Evolutionary conservation across 2,113 vertebrate species (phyloP).

Genomic region (Isurus oxyrinchus): DNA sequence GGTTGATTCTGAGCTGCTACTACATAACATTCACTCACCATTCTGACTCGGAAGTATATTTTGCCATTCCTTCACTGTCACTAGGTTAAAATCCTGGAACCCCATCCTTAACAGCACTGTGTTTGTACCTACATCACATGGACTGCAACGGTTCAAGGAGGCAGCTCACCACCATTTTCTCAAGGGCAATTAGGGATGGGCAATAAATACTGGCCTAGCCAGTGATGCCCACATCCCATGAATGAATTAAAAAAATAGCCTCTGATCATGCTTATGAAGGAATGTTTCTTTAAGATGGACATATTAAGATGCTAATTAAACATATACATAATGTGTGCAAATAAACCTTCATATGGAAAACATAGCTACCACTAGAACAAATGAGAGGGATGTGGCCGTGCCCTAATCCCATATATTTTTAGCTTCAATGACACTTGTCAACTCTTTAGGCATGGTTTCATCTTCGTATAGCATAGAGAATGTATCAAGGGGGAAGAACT

Average conservation of each 20-base stretch:
- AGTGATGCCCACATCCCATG: too few species aligned
- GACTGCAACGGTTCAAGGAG: too few species aligned
- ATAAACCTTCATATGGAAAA: background rate
- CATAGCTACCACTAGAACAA: background rate
- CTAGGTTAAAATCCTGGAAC: too few species aligned
- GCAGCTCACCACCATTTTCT: too few species aligned
- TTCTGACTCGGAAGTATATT: too few species aligned
- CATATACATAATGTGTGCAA: background rate
- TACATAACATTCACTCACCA: background rate
- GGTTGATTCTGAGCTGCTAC: background rate
- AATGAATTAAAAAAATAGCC: too few species aligned
- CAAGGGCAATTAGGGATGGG: too few species aligned
- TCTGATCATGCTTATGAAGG: background rate
- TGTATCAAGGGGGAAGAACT: background rate
- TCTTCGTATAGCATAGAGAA: background rate
- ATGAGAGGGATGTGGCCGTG: background rate
- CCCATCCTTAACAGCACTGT: too few species aligned
- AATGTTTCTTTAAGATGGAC: background rate
- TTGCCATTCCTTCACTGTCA: too few species aligned
- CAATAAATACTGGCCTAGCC: too few species aligned
- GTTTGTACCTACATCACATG: too few species aligned
- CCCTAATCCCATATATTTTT: background rate
- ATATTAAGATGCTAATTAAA: background rate
- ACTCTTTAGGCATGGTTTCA: background rate
- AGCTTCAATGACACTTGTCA: background rate